These are phyloP conservation scores for Hyaena hyaena DNA, from an alignment of 2,113 vertebrate genomes.

Conservation along the genomic window DNA sequence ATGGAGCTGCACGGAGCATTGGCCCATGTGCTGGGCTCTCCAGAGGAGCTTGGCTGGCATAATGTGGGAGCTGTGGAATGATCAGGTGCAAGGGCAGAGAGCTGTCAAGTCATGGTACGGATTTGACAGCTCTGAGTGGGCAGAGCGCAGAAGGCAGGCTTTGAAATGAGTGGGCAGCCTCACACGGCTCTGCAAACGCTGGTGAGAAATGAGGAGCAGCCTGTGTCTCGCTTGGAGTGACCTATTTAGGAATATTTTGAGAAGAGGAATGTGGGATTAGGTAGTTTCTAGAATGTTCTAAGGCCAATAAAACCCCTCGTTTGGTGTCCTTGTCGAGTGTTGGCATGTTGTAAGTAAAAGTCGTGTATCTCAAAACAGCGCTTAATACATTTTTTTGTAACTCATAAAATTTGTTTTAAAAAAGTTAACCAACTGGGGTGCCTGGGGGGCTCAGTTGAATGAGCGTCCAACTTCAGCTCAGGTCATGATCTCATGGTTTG, in stretches of 20 bases:
- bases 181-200: background rate
- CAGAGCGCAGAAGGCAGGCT: background rate
- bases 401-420: background rate
- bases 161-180: background rate
- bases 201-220: background rate
- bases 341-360: background rate
- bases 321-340: background rate
- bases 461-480: no score
- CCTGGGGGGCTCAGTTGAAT: no score
- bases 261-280: background rate
- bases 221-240: background rate
- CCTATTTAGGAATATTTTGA: background rate
- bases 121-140: background rate
- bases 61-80: background rate
- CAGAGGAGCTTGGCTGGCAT: background rate
- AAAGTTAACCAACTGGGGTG: background rate
- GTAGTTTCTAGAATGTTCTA: background rate
- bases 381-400: background rate
- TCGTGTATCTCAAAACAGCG: background rate
- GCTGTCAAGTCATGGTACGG: background rate
- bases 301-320: background rate
- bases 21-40: background rate
- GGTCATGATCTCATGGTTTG: no score
- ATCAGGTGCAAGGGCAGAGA: background rate
- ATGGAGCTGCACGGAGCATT: background rate